Base-by-base conservation (phyloP, 92 coral and sea anemone species). In the Porites lobata region DNA sequence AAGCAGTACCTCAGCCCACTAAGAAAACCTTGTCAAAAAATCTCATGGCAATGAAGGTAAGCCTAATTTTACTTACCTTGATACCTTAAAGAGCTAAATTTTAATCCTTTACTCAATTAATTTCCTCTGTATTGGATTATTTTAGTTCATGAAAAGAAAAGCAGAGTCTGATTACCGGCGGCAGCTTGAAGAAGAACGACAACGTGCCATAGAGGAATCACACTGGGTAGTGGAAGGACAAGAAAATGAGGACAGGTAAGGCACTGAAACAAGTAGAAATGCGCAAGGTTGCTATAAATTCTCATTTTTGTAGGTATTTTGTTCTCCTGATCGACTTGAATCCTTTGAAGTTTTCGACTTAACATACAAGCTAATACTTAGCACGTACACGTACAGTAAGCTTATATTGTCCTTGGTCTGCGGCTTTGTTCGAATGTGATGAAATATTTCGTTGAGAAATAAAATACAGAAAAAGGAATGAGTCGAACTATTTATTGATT, bases 31-130 rank as follows among this genome's bases (percentile, higher is more conserved):
- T 96, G 77, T 96, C 99, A 19, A 96, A 96, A 86, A 96, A 95
- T 72, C 93, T 96, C 26, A 83, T 93, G 91, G 93, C 92, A 79
- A 96, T 96, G 99, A 96, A 96, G 94, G 99, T 96, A 72, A 5
- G 61, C 14, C 62, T 20, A 18, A 18, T 32, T 1, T 13, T 74
- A 38, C 10, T 62, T 17, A 43, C n/a, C n/a, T 50, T 66, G 24
- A 29, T 6, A 4, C 11, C 0, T 63, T 15, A 0, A 4, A 29
- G 1, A 53, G 14, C n/a, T 50, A 4, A 38, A 38, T 38, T 4
- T 38, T 38, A 38, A 4, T 9, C 51, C 51, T 3, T 1, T 43
- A 1, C 51, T 51, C 9, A 65, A 20, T 4, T 4, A 7, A 54
- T 2, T 9, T 7, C 6, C 12, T 17, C 20, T 4, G 1, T 58